Evolutionary conservation across 2,888 invertebrate species (phyloP).

Genomic region (Andrena bicolor): DNA sequence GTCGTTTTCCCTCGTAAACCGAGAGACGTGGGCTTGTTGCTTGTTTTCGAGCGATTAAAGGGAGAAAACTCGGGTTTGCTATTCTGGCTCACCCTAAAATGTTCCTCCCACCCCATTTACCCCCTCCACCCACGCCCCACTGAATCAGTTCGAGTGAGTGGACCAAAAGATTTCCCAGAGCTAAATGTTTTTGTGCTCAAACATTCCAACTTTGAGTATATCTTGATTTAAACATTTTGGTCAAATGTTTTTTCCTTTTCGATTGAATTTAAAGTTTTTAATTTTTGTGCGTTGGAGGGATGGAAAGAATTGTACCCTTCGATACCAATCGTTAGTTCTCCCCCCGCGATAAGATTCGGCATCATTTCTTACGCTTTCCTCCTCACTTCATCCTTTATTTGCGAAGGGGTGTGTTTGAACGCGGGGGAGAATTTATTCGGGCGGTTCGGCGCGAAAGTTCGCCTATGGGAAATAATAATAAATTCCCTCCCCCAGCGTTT

Average conservation of each 20-base stretch:
- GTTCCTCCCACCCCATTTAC: not conserved
- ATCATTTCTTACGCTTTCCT: conserved; percentile 29
- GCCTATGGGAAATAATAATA: conserved; percentile 30
- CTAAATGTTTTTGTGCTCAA: not conserved
- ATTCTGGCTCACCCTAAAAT: not conserved
- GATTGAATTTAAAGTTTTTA: not conserved
- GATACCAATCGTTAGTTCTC: conserved; percentile 7
- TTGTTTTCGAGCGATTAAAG: conserved; percentile 27
- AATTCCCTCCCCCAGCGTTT: conserved; percentile 8
- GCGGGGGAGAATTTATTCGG: conserved; percentile 20
- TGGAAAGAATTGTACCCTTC: not conserved
- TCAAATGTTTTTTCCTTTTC: not conserved
- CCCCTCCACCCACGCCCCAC: not conserved
- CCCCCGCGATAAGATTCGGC: conserved; percentile 18
- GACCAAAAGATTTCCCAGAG: not conserved
- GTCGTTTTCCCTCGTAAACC: conserved; percentile 15
- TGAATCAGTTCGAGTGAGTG: not conserved
- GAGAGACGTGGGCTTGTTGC: not conserved
- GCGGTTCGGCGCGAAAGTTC: conserved; percentile 8
- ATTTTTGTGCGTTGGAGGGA: not conserved
- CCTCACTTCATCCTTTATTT: conserved; percentile 29
- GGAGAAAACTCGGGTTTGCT: conserved; percentile 15
- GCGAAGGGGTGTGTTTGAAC: conserved; percentile 21
- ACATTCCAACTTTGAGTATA: not conserved
- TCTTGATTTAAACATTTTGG: no score